A percentile compares a stretch with the other conserved stretches of the same genome.
Conservation (phyloP, 2,888 invertebrate species). For the Hirtodrosophila alboralis region DNA sequence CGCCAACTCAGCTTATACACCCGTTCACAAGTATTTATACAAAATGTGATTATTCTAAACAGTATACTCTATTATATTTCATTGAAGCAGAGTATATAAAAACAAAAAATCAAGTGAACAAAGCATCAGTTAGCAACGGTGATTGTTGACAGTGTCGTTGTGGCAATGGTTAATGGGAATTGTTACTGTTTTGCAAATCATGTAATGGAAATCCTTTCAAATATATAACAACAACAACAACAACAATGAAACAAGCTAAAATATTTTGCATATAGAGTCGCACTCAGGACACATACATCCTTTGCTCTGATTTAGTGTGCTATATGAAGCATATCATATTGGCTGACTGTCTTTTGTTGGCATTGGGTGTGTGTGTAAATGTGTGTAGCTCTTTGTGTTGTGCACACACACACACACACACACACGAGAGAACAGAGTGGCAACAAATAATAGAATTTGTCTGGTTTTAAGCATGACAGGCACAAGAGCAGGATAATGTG, state of each 20-base stretch:
- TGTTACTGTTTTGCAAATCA: slow-evolving; percentile 48
- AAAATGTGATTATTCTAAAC: too few relatives aligned
- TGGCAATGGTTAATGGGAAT: slow-evolving; percentile 53
- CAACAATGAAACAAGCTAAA: slow-evolving; percentile 33
- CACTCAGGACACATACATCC: slow-evolving; percentile 8
- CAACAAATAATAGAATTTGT: slow-evolving; percentile 73
- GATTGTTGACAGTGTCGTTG: slow-evolving; percentile 50
- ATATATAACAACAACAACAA: slow-evolving; percentile 28
- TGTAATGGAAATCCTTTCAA: slow-evolving; percentile 57
- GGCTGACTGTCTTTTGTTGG: slow-evolving; percentile 27
- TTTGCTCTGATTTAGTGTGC: slow-evolving; percentile 50
- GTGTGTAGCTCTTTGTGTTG: slow-evolving; percentile 40
- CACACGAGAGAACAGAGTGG: slow-evolving; percentile 39
- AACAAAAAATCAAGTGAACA: slow-evolving; percentile 19
- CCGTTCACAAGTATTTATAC: too few relatives aligned
- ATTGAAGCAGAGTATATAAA: slow-evolving; percentile 24
- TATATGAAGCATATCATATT: slow-evolving; percentile 52
- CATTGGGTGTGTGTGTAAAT: slow-evolving; percentile 8
- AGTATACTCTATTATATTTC: too few relatives aligned
- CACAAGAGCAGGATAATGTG: slow-evolving; percentile 64
- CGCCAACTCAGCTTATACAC: too few relatives aligned
- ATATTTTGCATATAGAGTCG: slow-evolving; percentile 32
- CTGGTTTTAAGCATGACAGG: slow-evolving; percentile 61
- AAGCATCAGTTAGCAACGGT: slow-evolving; percentile 18
- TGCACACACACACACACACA: slow-evolving; percentile 24